These are phyloP conservation scores for Petrocephalus schoutedeni DNA, from an alignment of 2,797 vertebrate genomes.

Conservation along the genomic window DNA sequence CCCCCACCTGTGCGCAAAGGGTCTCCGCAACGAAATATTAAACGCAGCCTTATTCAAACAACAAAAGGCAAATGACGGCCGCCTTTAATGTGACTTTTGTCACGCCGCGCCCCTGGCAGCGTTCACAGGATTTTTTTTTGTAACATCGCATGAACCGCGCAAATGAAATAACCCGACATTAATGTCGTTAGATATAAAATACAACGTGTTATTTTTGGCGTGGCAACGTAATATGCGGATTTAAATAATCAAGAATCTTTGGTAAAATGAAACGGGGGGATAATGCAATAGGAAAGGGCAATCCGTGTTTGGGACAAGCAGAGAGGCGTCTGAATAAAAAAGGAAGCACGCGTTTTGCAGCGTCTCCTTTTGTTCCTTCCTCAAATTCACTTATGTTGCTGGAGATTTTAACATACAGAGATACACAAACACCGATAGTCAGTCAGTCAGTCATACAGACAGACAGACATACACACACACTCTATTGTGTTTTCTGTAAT, in stretches of 20 bases:
- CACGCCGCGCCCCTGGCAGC: not conserved
- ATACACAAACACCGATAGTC: not conserved
- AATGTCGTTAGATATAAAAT: not conserved
- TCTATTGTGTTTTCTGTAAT: not conserved
- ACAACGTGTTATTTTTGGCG: not conserved
- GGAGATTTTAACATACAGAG: not conserved
- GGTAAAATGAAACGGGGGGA: not conserved
- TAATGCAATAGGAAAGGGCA: not conserved
- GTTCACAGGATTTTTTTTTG: not conserved
- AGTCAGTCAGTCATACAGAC: not conserved
- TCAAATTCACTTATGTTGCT: not conserved
- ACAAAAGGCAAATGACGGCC: constrained; percentile 55
- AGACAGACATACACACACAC: not conserved
- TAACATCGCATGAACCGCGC: not conserved
- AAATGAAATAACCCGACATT: not conserved
- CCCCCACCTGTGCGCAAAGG: constrained; percentile 74
- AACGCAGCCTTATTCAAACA: constrained; percentile 52
- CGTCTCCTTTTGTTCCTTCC: not conserved
- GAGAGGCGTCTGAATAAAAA: not conserved
- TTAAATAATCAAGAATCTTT: not conserved
- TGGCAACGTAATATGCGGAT: not conserved
- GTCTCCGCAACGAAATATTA: constrained; percentile 45
- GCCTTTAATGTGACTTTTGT: not conserved
- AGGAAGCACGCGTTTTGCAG: not conserved
- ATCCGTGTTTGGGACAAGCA: constrained; percentile 10